These are phyloP conservation scores for Drosophila anomalipes DNA, from an alignment of 2,888 invertebrate genomes.

Conservation along the genomic window DNA sequence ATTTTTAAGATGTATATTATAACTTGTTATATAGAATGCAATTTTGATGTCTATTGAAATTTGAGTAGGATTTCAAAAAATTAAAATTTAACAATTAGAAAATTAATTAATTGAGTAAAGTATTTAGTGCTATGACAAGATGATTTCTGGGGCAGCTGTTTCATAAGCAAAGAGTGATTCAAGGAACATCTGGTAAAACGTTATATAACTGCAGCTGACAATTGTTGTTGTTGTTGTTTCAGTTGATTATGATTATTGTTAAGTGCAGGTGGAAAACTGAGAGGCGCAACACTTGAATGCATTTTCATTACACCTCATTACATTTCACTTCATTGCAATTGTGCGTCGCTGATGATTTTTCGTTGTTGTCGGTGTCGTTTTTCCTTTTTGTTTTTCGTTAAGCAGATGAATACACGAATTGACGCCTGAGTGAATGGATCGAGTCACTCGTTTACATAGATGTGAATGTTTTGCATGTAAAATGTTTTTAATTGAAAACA, in stretches of 20 bases:
- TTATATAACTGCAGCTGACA: conserved; percentile 5
- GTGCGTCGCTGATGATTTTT: conserved; percentile 62
- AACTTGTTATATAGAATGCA: not conserved
- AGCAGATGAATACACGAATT: conserved; percentile 34
- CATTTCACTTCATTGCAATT: conserved; percentile 79
- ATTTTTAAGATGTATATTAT: not conserved
- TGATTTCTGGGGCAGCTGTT: not conserved
- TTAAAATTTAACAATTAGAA: not conserved
- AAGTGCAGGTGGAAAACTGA: conserved; percentile 72
- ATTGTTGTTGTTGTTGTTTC: conserved; percentile 14
- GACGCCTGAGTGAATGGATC: conserved; percentile 66
- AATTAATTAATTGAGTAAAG: not conserved
- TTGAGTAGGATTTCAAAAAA: not conserved
- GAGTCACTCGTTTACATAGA: conserved; percentile 59
- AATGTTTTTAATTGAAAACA: conserved; percentile 81
- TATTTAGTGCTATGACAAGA: not conserved
- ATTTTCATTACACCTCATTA: conserved; percentile 80
- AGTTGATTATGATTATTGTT: conserved; percentile 69
- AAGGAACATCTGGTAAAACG: conserved; percentile 29
- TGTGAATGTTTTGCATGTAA: conserved; percentile 73
- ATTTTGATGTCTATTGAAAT: not conserved
- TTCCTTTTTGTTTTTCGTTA: conserved; percentile 29
- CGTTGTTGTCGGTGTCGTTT: conserved; percentile 29
- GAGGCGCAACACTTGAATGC: conserved; percentile 72
- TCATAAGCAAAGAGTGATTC: not conserved